Base-by-base conservation (phyloP, 2,113 vertebrate genomes). In the Cyprinus carpio region DNA sequence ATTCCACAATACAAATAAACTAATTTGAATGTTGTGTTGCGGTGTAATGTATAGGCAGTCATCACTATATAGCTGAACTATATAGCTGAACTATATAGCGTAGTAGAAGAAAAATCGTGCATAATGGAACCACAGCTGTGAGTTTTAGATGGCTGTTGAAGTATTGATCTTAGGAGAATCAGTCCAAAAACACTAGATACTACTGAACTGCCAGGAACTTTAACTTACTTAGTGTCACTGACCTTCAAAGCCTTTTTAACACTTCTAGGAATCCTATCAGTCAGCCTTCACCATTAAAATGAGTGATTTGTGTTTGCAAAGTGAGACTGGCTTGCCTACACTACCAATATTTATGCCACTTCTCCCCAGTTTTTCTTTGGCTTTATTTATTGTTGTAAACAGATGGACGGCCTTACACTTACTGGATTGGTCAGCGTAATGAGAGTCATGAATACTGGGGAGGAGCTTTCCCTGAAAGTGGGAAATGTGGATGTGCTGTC, bases 381-480 rank as follows among this genome's bases (percentile, higher is more conserved):
- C 51, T 56, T 58, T 7, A 31, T 80, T 8, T 85, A 56, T 84
- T 84, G 20, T 64, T 31, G 27, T 31, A 89, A 58, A 25, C 87
- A 99, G 98, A 94, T 1, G 98, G 97, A 90, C 94, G 96, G 86
- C 97, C 98, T 72, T 97, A 96, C 87, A 95, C 94, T 87, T 99
- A 96, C 90, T 99, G 98, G 98, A 96, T 99, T 85, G 98, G 98
- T 62, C 95, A 97, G 0, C 92, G 98, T 0, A 92, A 97, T 0
- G 96, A 96, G 83, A 96, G 96, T 81, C 97, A 99, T 82, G 97
- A 97, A 91, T 99, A 99, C 91, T 99, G 98, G 98, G 98, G 98
- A 1, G 97, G 97, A 64, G 97, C 98, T 0, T 96, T 93, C 65
- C 96, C 97, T 0, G 98, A 97, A 79, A 96, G 97, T 87, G 95